Base-by-base conservation (phyloP, 1,140 invertebrate genomes). In the Panonychus citri region DNA sequence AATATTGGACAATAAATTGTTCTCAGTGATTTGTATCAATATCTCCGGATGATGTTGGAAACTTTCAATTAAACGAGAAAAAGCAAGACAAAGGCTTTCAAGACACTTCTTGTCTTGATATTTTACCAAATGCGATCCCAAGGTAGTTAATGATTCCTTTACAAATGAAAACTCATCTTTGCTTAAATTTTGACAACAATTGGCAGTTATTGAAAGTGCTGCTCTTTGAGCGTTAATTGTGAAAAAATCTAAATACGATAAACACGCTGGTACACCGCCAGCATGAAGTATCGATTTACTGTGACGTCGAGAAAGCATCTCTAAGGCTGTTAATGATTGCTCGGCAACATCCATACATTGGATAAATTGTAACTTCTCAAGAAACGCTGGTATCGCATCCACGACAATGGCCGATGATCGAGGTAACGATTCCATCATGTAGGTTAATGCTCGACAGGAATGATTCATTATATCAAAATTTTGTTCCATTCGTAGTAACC, bases 401-500 rank as follows among this genome's bases (percentile, higher is more conserved):
- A 94, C 86, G 12, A 98, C 89, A 19, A 95, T 85, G 19, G 86
- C 83, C 27, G 90, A 91, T 15, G 91, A 94, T 39, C 94, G 78
- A 0, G 94, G 94, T 53, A 98, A 66, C 3, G 93, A 90, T 71
- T 99, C 94, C 80, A 98, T 86, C 91, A 99, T 96, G 68, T 98
- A 97, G 1, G 93, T 96, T 13, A 98, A 75, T 8, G 93, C 93
- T 49, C 94, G 81, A 70, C 91, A 96, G 0, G 93, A 91, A 69
- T 97, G 89, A 66, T 96, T 94, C 93, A 98, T 98, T 76, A 98
- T 94, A 70, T 97, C 94, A 74, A 97, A 98, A 74, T 98, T 98
- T 68, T 96, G 89, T 66, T 91, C 87, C 75, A 89, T 87, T 27
- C 82, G 79, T 2, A 91, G 75, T 30, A 93, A 69, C 64, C 77